Conservation (phyloP, 1,140 invertebrate genomes). For the Tetramorium simillimum region DNA sequence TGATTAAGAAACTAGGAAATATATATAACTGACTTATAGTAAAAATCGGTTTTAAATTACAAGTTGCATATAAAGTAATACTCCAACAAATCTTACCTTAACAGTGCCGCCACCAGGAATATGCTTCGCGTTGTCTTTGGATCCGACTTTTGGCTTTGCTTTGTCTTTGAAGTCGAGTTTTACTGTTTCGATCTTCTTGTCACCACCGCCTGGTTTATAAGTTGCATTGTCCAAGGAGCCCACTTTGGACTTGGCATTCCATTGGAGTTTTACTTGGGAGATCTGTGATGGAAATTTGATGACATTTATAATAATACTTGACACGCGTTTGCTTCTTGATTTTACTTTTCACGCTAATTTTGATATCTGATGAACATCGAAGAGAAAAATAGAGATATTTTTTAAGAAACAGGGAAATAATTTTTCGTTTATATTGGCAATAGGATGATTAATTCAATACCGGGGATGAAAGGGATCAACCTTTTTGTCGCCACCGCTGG, state of each 20-base stretch:
- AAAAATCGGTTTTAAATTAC: constrained; percentile 17
- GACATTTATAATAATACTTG: background rate
- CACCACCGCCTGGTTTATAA: constrained; percentile 96
- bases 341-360: background rate
- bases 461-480: constrained; percentile 85
- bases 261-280: constrained; percentile 93
- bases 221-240: constrained; percentile 97
- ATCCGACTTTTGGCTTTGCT: constrained; percentile 96
- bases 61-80: background rate
- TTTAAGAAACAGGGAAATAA: background rate
- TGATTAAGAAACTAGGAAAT: constrained; percentile 6
- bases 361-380: background rate
- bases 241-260: constrained; percentile 97
- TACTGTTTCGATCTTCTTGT: constrained; percentile 95
- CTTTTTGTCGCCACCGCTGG: constrained; percentile 97
- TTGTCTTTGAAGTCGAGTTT: constrained; percentile 97
- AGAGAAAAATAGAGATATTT: background rate
- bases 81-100: constrained; percentile 89
- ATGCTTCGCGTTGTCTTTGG: constrained; percentile 96
- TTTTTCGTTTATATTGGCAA: background rate
- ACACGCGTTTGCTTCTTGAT: background rate
- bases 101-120: constrained; percentile 94
- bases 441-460: constrained; percentile 22
- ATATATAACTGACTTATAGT: constrained; percentile 5
- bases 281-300: constrained; percentile 86